Evolutionary conservation across 1,140 invertebrate genomes (phyloP), one percentile per base, ranked within the genome.

Genomic region (Diachasmimorpha longicaudata): DNA sequence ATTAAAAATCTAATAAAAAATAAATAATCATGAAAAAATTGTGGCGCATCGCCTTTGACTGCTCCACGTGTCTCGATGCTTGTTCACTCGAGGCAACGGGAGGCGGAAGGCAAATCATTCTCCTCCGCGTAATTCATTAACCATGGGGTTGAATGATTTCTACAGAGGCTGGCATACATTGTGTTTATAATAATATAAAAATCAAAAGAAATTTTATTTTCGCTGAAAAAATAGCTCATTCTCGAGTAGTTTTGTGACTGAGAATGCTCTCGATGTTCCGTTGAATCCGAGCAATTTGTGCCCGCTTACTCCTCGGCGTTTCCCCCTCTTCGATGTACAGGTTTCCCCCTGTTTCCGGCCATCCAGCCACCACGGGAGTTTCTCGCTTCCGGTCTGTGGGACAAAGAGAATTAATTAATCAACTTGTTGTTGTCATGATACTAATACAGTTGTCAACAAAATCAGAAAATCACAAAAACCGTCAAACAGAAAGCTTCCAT

Each of bases 241-340:
- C 71, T 36, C 55, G 87, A 86, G 72, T 85, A 82, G 82, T 90
- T 46, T 85, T 86, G 70, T 83, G 81, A 73, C 78, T 86, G 25
- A 86, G 81, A 79, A 87, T 86, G 63, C 81, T 86, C 73, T 87
- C 85, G 67, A 87, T 85, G 70, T 86, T 86, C 10, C 83, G 83
- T 63, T 87, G 85, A 77, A 87, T 86, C 66, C 80, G 81, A 44
- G 83, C 80, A 66, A 87, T 84, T 44, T 85, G 82, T 31, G 81
- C 77, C 16, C 77, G 80, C 66, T 79, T 80, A 48, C 79, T 80
- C 70, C 78, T 81, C 67, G 82, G 78, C 48, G 81, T 79, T 73
- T 82, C 79, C 44, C 83, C 79, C 77, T 86, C 85, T 69, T 87
- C 86, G 78, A 86, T 87, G 79, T 87, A 87, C 74, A 87, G 79